phyloP scores from a whole-genome alignment of 2,113 vertebrate species.

The Oplegnathus fasciatus region DNA sequence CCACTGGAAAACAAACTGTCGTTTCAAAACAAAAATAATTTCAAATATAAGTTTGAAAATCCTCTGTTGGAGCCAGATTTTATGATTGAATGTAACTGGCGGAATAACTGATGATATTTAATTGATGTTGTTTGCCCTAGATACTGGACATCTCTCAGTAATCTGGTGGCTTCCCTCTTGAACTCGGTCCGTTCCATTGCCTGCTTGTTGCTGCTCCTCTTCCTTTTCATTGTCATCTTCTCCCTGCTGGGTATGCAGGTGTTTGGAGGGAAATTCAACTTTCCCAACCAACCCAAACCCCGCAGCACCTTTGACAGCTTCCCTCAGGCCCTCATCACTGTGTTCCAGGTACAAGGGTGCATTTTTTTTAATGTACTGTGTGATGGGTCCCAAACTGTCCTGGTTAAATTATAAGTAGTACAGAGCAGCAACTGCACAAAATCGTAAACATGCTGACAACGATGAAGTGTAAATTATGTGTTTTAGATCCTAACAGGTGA shows the following conservation, averaged over 20 bases:
- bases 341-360: constrained; percentile 89
- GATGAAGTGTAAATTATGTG: not conserved
- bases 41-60: not conserved
- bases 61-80: not conserved
- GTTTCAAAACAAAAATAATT: not conserved
- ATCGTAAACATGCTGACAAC: not conserved
- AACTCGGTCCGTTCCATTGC: constrained; percentile 94
- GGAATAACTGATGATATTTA: not conserved
- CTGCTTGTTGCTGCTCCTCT: constrained; percentile 93
- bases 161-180: constrained; percentile 87
- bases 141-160: constrained; percentile 94
- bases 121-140: constrained; percentile 69
- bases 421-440: not conserved
- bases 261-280: constrained; percentile 94
- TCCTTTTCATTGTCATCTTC: constrained; percentile 94
- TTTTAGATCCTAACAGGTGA: constrained; percentile 92
- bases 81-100: not conserved
- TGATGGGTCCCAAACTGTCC: not conserved
- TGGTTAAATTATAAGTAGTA: not conserved
- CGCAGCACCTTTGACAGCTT: constrained; percentile 96
- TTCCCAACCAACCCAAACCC: constrained; percentile 86
- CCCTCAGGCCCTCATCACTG: constrained; percentile 94
- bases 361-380: not conserved
- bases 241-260: constrained; percentile 88
- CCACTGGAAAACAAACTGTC: not conserved